Conservation (phyloP, 2,113 vertebrate species). For the Chionis minor region DNA sequence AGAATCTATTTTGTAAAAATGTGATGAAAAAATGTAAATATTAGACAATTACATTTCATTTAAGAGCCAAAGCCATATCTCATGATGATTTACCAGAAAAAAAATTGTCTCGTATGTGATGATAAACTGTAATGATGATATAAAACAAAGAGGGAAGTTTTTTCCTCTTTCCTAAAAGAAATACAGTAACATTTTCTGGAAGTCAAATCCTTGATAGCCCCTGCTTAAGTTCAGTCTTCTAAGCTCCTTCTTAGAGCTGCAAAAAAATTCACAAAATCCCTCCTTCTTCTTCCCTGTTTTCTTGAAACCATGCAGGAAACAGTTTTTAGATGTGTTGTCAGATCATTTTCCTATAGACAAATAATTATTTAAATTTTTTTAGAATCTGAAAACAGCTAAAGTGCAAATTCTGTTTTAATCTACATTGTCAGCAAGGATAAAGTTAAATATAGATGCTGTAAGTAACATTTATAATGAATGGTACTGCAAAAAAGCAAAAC, state of each 20-base stretch:
- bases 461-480: neutral
- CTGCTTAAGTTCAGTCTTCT: neutral
- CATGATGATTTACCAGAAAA: neutral
- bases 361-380: neutral
- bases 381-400: neutral
- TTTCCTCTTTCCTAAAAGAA: neutral
- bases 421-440: neutral
- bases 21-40: neutral
- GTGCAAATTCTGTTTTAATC: neutral
- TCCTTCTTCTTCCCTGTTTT: neutral
- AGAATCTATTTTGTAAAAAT: neutral
- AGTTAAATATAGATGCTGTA: neutral
- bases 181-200: neutral
- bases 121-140: neutral
- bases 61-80: neutral
- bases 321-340: neutral
- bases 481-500: neutral
- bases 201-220: neutral
- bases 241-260: neutral
- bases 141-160: neutral
- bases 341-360: neutral
- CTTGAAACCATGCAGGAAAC: neutral
- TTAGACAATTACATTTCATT: neutral
- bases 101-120: neutral
- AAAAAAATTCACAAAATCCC: neutral